A percentile compares a stretch with the other conserved stretches of the same genome.
Evolutionary conservation across 2,888 invertebrate species (phyloP).

Genomic region (Agrilus biguttatus): DNA sequence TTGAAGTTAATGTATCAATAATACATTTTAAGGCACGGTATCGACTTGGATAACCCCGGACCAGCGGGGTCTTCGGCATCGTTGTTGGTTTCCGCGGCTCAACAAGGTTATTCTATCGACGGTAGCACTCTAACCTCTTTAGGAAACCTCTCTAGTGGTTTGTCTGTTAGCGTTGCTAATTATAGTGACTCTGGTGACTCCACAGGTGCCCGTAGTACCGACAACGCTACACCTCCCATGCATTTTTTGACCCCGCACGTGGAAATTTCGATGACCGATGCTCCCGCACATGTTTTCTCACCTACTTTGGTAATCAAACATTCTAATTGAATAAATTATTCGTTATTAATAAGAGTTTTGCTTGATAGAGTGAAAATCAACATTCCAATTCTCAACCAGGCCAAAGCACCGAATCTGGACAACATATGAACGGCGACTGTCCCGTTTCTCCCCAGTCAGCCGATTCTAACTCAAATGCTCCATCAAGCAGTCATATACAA

Average conservation of each 20-base stretch:
- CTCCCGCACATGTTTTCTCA: constrained; percentile 51
- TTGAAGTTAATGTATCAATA: too few relatives aligned
- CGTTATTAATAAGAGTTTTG: neutral
- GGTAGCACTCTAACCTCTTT: constrained; percentile 35
- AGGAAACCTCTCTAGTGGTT: constrained; percentile 49
- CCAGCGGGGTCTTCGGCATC: constrained; percentile 67
- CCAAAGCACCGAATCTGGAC: constrained; percentile 28
- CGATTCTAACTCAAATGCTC: constrained; percentile 60
- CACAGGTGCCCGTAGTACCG: constrained; percentile 63
- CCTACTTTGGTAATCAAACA: constrained; percentile 32
- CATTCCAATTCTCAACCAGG: constrained; percentile 21
- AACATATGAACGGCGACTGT: constrained; percentile 51
- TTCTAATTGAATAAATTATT: neutral
- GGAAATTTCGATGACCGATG: constrained; percentile 79
- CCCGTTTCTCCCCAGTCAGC: constrained; percentile 70
- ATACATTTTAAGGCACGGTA: constrained; percentile 54
- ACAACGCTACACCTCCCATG: constrained; percentile 81
- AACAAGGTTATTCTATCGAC: constrained; percentile 32
- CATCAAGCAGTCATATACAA: constrained; percentile 50
- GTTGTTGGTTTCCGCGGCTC: constrained; percentile 46
- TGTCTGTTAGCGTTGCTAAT: constrained; percentile 41
- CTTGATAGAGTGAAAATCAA: constrained; percentile 23
- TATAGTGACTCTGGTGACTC: constrained; percentile 77
- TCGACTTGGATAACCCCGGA: constrained; percentile 79
- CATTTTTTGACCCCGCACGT: constrained; percentile 84